These are phyloP conservation scores for Macrotus californicus DNA, from an alignment of 2,113 vertebrate species.

Conservation along the genomic window DNA sequence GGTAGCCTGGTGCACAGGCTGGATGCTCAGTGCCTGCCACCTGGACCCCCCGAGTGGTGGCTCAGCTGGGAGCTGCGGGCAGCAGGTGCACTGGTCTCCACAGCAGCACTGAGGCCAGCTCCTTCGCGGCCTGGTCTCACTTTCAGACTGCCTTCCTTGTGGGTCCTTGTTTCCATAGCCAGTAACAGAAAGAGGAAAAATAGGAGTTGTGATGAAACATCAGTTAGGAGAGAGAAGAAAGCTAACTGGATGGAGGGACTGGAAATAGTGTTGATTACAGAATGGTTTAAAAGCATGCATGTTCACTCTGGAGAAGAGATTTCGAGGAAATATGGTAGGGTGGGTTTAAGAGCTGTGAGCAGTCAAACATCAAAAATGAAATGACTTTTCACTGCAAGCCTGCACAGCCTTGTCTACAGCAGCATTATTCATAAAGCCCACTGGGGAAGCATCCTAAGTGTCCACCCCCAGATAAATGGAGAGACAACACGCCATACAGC, in stretches of 20 bases:
- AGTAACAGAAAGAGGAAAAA: neutral
- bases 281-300: neutral
- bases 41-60: fast-evolving
- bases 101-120: too few species aligned
- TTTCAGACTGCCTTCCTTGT: neutral
- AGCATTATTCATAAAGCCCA: too few species aligned
- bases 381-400: neutral
- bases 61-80: neutral
- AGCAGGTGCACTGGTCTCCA: fast-evolving
- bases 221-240: neutral
- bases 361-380: neutral
- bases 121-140: neutral
- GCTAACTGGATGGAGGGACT: neutral
- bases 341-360: too few species aligned
- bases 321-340: too few species aligned
- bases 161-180: neutral
- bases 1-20: neutral
- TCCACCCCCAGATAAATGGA: neutral
- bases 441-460: too few species aligned
- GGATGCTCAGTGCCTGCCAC: neutral
- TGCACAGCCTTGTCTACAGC: neutral
- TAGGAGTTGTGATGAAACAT: neutral
- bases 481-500: neutral
- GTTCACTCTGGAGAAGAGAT: neutral
- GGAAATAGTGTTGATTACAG: neutral